Base-by-base conservation (phyloP, 2,113 vertebrate genomes). In the Progne subis region DNA sequence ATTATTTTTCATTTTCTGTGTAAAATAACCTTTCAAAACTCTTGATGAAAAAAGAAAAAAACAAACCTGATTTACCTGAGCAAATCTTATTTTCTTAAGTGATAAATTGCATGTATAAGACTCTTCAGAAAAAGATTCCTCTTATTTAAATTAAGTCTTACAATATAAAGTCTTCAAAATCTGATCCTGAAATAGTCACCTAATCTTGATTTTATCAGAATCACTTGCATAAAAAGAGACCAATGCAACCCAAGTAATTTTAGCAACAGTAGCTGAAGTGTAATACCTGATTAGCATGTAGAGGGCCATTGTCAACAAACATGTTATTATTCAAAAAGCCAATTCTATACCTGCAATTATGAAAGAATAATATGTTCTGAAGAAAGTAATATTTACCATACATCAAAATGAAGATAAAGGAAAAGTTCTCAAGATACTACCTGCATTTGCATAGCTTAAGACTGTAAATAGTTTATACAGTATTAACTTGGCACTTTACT, bases 1-100 rank as follows among this genome's bases (percentile, higher is more conserved):
- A 87, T 82, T 94, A 77, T 8, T 82, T 94, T 92, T 80, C 56
- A 65, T 93, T 88, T 77, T 94, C 31, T 94, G 39, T 79, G 84
- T 93, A 80, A 96, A 98, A 96, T 17, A 94, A 82, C 25, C 59
- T 94, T 88, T 52, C 69, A 94, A 85, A 61, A 59, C 80, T 82
- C 50, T 67, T 86, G 67, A 91, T 49, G 0, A 28, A 44, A 37
- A 80, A 86, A 91, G 37, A 37, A 37, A 37, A 39, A 60, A 31
- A 20, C 37, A 29, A 76, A 81, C 16, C 14, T 63, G 47, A 92
- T 60, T 74, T 87, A 74, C 37, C n/a, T 74, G 77, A 75, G 65
- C 56, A 95, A 91, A 92, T 88, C 53, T 64, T 39, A n/a, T 63
- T 11, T 64, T 86, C 85, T 88, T 85, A 76, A 88, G 61, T 72